Conservation (phyloP, 2,113 vertebrate genomes). For the Calyptomena viridis region DNA sequence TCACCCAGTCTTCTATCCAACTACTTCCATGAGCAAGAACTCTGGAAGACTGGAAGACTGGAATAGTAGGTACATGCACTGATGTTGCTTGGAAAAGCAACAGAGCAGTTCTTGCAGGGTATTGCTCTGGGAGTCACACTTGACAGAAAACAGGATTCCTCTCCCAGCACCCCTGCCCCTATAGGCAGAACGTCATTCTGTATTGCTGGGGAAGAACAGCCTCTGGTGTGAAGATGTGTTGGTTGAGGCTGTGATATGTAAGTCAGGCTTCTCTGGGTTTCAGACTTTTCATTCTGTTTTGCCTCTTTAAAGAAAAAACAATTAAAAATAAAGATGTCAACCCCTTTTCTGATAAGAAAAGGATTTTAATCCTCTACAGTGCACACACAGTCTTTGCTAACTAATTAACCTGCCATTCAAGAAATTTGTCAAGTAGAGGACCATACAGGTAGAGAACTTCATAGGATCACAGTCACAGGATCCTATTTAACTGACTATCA, state of each 20-base stretch:
- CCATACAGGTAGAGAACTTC: background rate
- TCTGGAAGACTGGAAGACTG: no score
- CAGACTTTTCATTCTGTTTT: background rate
- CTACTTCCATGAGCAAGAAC: background rate
- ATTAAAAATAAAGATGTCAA: background rate
- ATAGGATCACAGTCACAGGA: background rate
- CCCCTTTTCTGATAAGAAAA: background rate
- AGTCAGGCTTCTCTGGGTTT: background rate
- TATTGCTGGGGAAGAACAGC: background rate
- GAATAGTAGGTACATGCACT: no score
- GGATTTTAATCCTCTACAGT: background rate
- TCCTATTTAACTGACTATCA: background rate
- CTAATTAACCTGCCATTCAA: background rate
- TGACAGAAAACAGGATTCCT: background rate
- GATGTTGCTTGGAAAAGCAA: background rate
- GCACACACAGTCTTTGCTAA: background rate
- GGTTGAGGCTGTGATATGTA: background rate
- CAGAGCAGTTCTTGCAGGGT: background rate
- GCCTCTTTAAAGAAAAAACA: background rate
- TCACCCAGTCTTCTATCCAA: background rate
- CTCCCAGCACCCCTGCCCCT: background rate
- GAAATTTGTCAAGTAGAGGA: background rate
- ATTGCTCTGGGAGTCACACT: background rate
- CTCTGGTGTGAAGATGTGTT: background rate
- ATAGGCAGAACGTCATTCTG: background rate